Conservation (phyloP, 30 jellyfish, hydroid and myxozoan genomes). For the Aurelia sp. region DNA sequence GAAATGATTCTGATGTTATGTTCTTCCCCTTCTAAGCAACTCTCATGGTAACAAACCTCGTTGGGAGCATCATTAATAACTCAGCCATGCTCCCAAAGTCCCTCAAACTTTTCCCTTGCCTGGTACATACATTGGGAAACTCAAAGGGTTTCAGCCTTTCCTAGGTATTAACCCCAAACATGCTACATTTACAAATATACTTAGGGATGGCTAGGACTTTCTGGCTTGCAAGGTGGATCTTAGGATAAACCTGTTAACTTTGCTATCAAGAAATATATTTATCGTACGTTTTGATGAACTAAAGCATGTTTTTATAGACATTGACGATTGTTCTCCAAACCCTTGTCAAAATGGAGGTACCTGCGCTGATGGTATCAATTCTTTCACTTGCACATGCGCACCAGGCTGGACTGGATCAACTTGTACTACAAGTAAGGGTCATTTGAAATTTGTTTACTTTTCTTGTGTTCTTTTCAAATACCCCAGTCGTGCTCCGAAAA, state of each 20-base stretch:
- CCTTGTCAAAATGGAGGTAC: conserved; percentile 35
- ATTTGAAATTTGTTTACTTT: not conserved
- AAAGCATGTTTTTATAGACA: not conserved
- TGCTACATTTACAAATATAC: too few relatives aligned
- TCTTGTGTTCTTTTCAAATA: not conserved
- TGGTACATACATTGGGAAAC: too few relatives aligned
- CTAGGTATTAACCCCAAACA: too few relatives aligned
- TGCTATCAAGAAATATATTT: not conserved
- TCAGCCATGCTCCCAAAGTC: too few relatives aligned
- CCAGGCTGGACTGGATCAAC: conserved; percentile 2
- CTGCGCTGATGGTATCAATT: not conserved
- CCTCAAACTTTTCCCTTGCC: too few relatives aligned
- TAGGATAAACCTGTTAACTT: not conserved
- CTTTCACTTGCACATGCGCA: conserved; percentile 12
- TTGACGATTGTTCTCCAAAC: not conserved
- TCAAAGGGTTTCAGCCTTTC: too few relatives aligned
- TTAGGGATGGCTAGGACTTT: too few relatives aligned
- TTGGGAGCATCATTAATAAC: not conserved
- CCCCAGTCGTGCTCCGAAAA: too few relatives aligned
- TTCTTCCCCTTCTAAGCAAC: too few relatives aligned
- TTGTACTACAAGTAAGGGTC: conserved; percentile 2
- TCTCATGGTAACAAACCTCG: not conserved
- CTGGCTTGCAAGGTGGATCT: too few relatives aligned
- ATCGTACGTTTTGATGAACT: too few relatives aligned
- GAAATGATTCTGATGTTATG: too few relatives aligned